phyloP scores from a whole-genome alignment of 2,113 vertebrate species.

The Colius striatus region DNA sequence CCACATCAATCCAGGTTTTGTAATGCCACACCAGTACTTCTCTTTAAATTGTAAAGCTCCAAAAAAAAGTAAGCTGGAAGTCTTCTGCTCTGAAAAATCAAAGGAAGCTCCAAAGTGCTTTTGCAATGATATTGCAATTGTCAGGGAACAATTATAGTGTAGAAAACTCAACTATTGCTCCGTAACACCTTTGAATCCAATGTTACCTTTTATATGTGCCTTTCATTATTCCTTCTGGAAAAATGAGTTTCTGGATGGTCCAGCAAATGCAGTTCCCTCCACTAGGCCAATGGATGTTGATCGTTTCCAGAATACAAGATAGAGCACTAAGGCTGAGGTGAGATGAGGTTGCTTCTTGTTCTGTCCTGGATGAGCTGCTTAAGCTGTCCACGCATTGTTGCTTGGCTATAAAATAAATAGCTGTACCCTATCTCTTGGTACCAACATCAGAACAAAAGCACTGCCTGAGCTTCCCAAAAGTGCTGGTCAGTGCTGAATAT shows the following conservation, averaged over 20 bases:
- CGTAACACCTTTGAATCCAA: not conserved
- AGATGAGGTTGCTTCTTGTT: not conserved
- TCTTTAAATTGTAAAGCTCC: not conserved
- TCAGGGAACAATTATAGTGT: not conserved
- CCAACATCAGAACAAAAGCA: not conserved
- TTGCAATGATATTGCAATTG: not conserved
- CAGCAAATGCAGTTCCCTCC: not conserved
- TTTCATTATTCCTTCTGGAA: not conserved
- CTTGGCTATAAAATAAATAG: not conserved
- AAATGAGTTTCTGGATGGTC: not conserved
- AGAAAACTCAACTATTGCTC: not conserved
- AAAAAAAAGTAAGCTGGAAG: not conserved
- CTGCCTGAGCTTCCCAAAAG: not conserved
- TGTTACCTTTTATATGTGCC: not conserved
- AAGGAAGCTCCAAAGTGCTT: not conserved
- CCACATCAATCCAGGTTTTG: not conserved
- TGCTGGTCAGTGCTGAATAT: not conserved
- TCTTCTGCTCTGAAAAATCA: not conserved
- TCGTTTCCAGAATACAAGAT: not conserved
- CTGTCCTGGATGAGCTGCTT: not conserved
- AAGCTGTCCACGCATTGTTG: not conserved
- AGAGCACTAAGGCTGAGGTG: not conserved
- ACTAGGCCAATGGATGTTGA: not conserved
- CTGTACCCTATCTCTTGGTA: not conserved
- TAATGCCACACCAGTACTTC: not conserved